Evolutionary conservation across 2,888 invertebrate species (phyloP), one percentile per base, ranked within the genome.

Genomic region (Andrena bucephala): DNA sequence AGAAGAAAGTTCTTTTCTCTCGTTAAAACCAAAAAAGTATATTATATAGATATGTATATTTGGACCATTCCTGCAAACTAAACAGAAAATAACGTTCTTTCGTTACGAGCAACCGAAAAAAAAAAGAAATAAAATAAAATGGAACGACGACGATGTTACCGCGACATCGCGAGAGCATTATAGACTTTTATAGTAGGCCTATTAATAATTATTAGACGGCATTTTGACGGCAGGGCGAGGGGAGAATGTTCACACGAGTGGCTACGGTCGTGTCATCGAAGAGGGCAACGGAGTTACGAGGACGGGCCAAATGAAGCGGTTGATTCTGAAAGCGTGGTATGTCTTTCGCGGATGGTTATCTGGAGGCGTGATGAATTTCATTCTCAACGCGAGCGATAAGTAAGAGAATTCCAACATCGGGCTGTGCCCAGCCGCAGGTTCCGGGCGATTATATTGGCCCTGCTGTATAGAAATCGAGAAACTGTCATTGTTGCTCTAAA

Each of bases 11-110:
- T 93, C 89, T 93, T 93, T 93, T 93, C 92, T 93, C 93, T 94
- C 94, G 93, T 93, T 93, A 94, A 94, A 94, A 94, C 93, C 94
- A 93, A 94, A 94, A 92, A 92, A 92, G 91, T 93, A 93, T 94
- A 94, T 93, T 93, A 93, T 93, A 94, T 93, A 94, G 93, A 93
- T 94, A 93, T 94, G 93, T 93, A 93, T 93, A 93, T 94, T 94
- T 93, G 94, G 93, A 94, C 93, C 93, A 93, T 94, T 94, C 93
- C 93, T 93, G 91, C 92, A 93, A 69, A 94, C 90, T 90, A 92
- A 93, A 92, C 91, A 89, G 91, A 93, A 93, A 80, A 93, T 90
- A 92, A 92, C 91, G 91, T 93, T 93, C 91, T 93, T 93, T 93
- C 91, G 92, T 92, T 93, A 93, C 91, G 92, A 92, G 91, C 91